phyloP scores from a whole-genome alignment of 2,113 vertebrate genomes.

The Ovis canadensis region DNA sequence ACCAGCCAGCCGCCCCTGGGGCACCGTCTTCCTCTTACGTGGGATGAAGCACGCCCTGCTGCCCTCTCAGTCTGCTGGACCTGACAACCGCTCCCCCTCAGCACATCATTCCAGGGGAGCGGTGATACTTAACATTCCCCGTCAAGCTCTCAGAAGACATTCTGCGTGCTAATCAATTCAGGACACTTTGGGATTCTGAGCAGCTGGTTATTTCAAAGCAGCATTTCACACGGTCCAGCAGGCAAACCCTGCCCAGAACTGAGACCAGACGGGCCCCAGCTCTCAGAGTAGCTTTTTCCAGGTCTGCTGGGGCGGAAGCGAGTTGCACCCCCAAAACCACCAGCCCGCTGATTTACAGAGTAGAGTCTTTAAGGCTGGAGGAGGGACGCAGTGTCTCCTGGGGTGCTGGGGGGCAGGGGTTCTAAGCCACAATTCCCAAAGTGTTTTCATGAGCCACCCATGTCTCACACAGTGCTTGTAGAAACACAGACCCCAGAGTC shows the following conservation, averaged over 20 bases:
- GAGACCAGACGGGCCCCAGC: neutral
- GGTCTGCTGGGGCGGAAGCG: neutral
- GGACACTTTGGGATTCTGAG: constrained; percentile 54
- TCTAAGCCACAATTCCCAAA: neutral
- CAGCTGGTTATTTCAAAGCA: constrained; percentile 52
- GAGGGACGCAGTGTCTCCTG: neutral
- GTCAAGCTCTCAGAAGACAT: constrained; percentile 54
- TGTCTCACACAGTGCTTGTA: neutral
- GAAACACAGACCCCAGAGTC: neutral
- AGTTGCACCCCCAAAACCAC: neutral
- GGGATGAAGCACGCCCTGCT: rapidly evolving
- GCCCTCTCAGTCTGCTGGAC: neutral
- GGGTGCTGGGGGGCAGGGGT: neutral
- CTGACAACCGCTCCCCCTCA: neutral
- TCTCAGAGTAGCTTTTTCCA: neutral
- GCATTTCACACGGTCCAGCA: neutral
- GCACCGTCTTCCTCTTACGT: neutral
- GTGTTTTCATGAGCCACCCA: no score
- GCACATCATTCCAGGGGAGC: constrained; percentile 38
- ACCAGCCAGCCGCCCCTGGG: rapidly evolving
- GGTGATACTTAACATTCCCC: constrained; percentile 66
- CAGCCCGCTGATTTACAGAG: neutral
- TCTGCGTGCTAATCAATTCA: constrained; percentile 66
- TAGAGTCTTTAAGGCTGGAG: neutral
- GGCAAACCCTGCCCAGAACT: neutral